Evolutionary conservation across 2,888 invertebrate genomes (phyloP).

Genomic region (Lacanobia wlatinum): DNA sequence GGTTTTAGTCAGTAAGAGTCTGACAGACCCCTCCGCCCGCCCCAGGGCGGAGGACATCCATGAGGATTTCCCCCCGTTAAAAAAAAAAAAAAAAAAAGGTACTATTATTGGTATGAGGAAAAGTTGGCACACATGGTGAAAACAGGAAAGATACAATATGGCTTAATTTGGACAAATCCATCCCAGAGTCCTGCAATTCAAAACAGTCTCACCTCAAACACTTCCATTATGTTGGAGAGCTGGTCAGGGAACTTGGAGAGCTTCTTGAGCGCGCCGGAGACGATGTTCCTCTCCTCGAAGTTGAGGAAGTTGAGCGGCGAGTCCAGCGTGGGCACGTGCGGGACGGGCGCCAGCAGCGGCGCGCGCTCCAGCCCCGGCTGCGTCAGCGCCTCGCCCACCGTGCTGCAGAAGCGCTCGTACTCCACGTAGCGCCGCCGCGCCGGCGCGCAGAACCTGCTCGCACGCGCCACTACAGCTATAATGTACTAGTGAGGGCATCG

Average conservation of each 20-base stretch:
- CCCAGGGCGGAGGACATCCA: too few species aligned
- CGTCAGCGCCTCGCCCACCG: conserved; percentile 93
- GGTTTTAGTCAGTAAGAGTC: too few species aligned
- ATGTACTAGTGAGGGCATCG: background rate
- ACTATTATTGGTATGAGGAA: too few species aligned
- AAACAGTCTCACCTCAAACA: conserved; percentile 90
- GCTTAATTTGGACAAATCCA: too few species aligned
- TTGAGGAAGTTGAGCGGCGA: conserved; percentile 92
- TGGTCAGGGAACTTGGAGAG: conserved; percentile 92
- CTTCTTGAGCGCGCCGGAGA: conserved; percentile 93
- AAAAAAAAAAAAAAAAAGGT: too few species aligned
- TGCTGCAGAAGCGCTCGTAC: conserved; percentile 93
- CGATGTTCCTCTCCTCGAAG: conserved; percentile 93
- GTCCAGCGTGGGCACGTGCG: conserved; percentile 93
- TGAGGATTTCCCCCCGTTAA: too few species aligned
- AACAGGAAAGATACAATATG: too few species aligned
- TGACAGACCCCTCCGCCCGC: too few species aligned
- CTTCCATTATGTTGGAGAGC: conserved; percentile 92
- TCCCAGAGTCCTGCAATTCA: background rate
- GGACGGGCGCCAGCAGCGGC: conserved; percentile 92
- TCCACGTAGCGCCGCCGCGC: conserved; percentile 91
- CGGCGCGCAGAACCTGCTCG: conserved; percentile 91
- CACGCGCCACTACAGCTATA: background rate
- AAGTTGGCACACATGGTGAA: too few species aligned
- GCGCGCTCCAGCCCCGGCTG: conserved; percentile 92